Evolutionary conservation across 1,140 invertebrate genomes (phyloP), one percentile per base, ranked within the genome.

Genomic region (Musca domestica): DNA sequence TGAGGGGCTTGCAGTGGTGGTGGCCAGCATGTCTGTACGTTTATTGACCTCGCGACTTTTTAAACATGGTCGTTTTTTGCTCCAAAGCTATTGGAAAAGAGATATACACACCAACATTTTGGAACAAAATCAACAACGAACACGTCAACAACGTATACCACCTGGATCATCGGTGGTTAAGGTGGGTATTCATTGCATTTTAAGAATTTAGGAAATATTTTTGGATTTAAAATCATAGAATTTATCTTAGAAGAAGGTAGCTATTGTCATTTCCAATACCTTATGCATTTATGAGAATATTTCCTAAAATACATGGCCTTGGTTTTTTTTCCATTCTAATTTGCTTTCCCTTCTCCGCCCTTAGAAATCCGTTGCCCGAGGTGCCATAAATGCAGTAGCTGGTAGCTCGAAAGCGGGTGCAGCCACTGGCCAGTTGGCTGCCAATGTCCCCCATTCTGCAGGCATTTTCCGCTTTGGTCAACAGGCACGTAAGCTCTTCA

Each of bases 401-500:
- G 22, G 17, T 25, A 65, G 56, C 52, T 48, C 65, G n/a, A 34
- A 19, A 5, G n/a, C 69, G 0, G 2, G 47, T 10, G 51, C 46
- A 15, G 46, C 65, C 19, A 61, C 56, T 4, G 56, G 56, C 7
- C 56, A 61, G 5, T 48, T 67, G n/a, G 58, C 56, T 6, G 25
- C 66, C 22, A 54, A n/a, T 51, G 27, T 66, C 3, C 66, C 69
- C 19, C 65, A 47, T 34, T 46, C 70, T 72, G 83, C 86, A 61
- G 83, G 84, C 65, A 81, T 87, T 56, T 77, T 86, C 66, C 86
- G 87, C 67, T 80, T 87, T 64, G 83, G 83, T 19, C 77, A 84
- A 56, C 87, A 89, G 71, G 87, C 88, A 1, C 81, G 88, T 41
- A 83, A 86, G 64, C 76, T 91, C 2, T 88, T 91, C 52, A 86